A percentile compares a stretch with the other conserved stretches of the same genome.
Evolutionary conservation across 2,797 vertebrate genomes (phyloP).

Genomic region (Danionella dracula): DNA sequence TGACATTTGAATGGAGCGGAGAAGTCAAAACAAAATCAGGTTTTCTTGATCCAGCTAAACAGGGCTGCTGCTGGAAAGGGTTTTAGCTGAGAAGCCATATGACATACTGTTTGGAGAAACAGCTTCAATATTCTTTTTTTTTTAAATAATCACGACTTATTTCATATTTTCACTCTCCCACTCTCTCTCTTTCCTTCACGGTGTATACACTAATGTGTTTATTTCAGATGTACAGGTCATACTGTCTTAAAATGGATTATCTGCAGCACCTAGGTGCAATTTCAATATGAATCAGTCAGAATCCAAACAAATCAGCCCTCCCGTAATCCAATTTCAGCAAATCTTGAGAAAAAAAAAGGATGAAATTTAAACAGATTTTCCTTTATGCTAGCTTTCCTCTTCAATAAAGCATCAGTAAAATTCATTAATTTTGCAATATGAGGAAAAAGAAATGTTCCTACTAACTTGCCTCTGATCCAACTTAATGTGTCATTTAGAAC

Average conservation of each 20-base stretch:
- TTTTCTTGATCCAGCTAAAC: slow-evolving; percentile 68
- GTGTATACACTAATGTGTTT: slow-evolving; percentile 59
- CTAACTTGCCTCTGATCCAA: no score
- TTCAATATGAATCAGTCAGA: slow-evolving; percentile 82
- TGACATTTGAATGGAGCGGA: slow-evolving; percentile 64
- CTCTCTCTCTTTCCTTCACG: slow-evolving; percentile 9
- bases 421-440: slow-evolving; percentile 63
- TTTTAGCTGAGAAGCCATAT: slow-evolving; percentile 71
- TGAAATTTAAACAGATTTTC: slow-evolving; percentile 49
- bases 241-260: slow-evolving; percentile 77
- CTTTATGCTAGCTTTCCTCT: slow-evolving; percentile 66
- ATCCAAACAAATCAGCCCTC: slow-evolving; percentile 75
- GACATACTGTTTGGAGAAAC: slow-evolving; percentile 65
- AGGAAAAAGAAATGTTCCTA: slow-evolving; percentile 53
- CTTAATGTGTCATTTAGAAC: no score
- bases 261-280: slow-evolving; percentile 75
- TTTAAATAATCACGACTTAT: slow-evolving; percentile 72
- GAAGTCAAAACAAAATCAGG: slow-evolving; percentile 72
- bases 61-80: slow-evolving; percentile 61
- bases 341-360: slow-evolving; percentile 34
- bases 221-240: slow-evolving; percentile 68
- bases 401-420: slow-evolving; percentile 59
- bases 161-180: no score
- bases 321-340: slow-evolving; percentile 77
- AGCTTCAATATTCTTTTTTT: slow-evolving; percentile 62